Evolutionary conservation across 2,888 invertebrate genomes (phyloP), one percentile per base, ranked within the genome.

Genomic region (Parnassius glacialis): DNA sequence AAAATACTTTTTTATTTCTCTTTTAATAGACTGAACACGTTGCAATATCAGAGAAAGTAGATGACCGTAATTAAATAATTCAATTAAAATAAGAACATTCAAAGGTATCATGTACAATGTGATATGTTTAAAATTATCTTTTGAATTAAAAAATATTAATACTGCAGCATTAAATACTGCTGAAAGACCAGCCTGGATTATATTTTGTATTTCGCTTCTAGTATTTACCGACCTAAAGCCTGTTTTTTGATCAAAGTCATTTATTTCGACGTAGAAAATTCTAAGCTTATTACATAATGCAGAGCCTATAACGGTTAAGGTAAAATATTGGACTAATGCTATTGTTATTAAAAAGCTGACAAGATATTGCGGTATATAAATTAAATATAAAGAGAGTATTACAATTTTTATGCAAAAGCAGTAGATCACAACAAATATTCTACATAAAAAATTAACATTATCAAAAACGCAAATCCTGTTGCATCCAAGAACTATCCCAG

Each of bases 51-150:
- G 12, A 10, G 43, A 41, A n/a, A 60, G 48, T 11, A 60, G n/a
- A 12, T 60, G 54, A 25, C 59, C 59, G 25, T 54, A 54, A 25
- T 11, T 7, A 47, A 60, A 60, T 1, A 54, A 7, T 44, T 60
- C 59, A 3, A 13, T 3, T 25, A 43, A 9, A 25, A 11, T 43
- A 0, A 50, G 16, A 2, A 12, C 20, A 1, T 47, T 41, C 5
- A 10, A 3, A 5, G 42, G 10, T 3, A 5, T 11, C 43, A 54
- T 25, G 10, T 41, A 50, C 0, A 60, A 0, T 5, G 48, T 9
- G 48, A 9, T 9, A 7, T 9, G 10, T 2, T 9, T 48, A 3
- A 42, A 1, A 48, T n/a, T 42, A 41, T n/a, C 9, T 1, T 42
- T 11, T 1, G 7, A 5, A 9, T 59, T 42, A n/a, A 16, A 42